Conservation (phyloP, 2,797 vertebrate species). For the Melanotaenia boesemani region DNA sequence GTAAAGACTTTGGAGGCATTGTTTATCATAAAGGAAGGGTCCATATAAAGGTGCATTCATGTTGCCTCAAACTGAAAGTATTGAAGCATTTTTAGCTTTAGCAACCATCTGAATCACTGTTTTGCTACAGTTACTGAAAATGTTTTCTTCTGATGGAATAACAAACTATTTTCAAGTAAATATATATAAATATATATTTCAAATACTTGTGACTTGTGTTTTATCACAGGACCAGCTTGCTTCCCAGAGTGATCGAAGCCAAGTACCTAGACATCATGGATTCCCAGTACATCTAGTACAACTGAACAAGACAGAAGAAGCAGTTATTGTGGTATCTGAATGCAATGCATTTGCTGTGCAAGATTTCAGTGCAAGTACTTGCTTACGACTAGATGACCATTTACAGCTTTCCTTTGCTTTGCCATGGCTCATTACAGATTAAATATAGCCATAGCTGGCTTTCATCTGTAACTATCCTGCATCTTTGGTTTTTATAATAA, state of each 20-base stretch:
- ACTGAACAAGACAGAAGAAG: background rate
- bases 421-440: constrained; percentile 2
- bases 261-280: constrained; percentile 95
- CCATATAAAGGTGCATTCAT: too few species aligned
- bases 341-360: constrained; percentile 38
- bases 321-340: constrained; percentile 12
- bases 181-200: background rate
- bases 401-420: constrained; percentile 14
- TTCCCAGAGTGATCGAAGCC: constrained; percentile 90
- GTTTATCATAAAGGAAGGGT: too few species aligned
- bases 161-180: background rate
- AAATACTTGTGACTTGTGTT: constrained; percentile 31
- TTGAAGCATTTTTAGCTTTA: too few species aligned
- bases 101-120: too few species aligned
- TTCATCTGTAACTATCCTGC: constrained; percentile 31
- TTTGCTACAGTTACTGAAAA: too few species aligned
- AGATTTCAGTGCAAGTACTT: constrained; percentile 8
- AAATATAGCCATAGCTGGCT: constrained; percentile 1
- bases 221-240: constrained; percentile 85
- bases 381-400: constrained; percentile 2
- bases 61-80: too few species aligned
- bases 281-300: constrained; percentile 84
- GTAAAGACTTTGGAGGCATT: too few species aligned
- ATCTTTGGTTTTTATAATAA: constrained; percentile 13
- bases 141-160: too few species aligned